Base-by-base conservation (phyloP, 2,888 invertebrate genomes). In the Melanargia galathea region DNA sequence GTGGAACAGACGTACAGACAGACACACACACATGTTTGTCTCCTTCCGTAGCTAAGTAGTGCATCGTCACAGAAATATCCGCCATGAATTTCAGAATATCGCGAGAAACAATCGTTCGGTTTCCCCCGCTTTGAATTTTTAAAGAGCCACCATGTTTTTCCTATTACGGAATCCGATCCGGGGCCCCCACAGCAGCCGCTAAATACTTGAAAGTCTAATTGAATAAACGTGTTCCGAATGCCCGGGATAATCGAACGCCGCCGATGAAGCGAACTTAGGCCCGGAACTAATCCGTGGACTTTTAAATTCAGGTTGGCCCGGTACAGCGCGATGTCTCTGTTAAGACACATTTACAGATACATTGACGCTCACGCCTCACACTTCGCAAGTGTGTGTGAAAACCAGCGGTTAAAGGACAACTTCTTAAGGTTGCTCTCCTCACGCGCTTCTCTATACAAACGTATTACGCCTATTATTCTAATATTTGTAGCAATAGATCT, bases 161-260 rank as follows among this genome's bases (percentile, higher is more conserved):
- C 59, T 61, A 63, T 61, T 63, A 66, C 64, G 63, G 56, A 60
- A 66, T 54, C 65, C 51, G 46, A 48, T 56, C 60, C 61, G 45
- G 51, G 62, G 66, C 70, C 71, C 60, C n/a, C n/a, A n/a, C n/a
- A n/a, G n/a, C n/a, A n/a, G 64, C 76, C 77, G 78, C 79, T 81
- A 81, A 82, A 82, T 82, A 82, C 82, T 82, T 78, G 75, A 74
- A 79, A 77, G 75, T 81, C 83, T 84, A 84, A 84, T 84, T 84
- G 84, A 83, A 84, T 84, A 84, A 83, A 81, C 84, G 84, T 84
- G 84, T 84, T 79, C 75, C 74, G 77, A 77, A 79, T 79, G 2
- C 49, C 72, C 76, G 70, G 74, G 78, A 80, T 81, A 77, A 83
- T 83, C 81, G 80, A 74, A 71, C 69, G 68, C 73, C 68, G 56